These are phyloP conservation scores for Frankliniella fusca DNA, from an alignment of 2,888 invertebrate species.

Conservation along the genomic window DNA sequence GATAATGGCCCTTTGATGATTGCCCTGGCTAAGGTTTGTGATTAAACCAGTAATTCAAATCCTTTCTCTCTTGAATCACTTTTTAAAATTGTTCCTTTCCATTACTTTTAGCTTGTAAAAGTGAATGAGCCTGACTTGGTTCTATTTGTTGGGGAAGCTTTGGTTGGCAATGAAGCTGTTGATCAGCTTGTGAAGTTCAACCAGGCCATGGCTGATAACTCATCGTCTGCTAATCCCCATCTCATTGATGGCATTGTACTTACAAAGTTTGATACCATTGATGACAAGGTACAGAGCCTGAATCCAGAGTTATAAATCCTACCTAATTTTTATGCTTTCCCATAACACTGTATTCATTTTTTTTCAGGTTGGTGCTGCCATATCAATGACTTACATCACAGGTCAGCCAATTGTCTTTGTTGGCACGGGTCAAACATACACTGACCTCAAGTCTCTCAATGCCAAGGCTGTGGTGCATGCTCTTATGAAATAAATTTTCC, in stretches of 20 bases:
- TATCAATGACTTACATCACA: constrained; percentile 99
- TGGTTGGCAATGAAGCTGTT: constrained; percentile 99
- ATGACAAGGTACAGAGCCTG: constrained; percentile 72
- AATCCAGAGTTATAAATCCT: constrained; percentile 15
- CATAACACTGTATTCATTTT: constrained; percentile 8
- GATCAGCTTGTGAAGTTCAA: constrained; percentile 99
- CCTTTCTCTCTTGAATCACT: constrained; percentile 18
- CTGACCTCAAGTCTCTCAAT: constrained; percentile 93
- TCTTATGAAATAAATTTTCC: constrained; percentile 73
- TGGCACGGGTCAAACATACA: constrained; percentile 98
- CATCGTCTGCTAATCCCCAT: constrained; percentile 71
- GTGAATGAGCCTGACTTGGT: constrained; percentile 97
- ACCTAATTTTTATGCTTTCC: constrained; percentile 11
- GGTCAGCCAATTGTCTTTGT: constrained; percentile 99
- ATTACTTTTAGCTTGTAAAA: constrained; percentile 68
- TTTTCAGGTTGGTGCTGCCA: constrained; percentile 85
- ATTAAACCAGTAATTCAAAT: neutral
- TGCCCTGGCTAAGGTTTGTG: constrained; percentile 77
- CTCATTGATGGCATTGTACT: constrained; percentile 98
- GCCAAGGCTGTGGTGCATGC: constrained; percentile 94
- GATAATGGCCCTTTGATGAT: constrained; percentile 99
- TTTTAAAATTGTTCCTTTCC: constrained; percentile 27
- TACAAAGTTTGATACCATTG: constrained; percentile 99
- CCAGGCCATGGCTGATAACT: constrained; percentile 92
- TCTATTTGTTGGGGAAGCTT: constrained; percentile 97